Conservation (phyloP, 1,140 invertebrate species). For the Leptoteleia sp. region DNA sequence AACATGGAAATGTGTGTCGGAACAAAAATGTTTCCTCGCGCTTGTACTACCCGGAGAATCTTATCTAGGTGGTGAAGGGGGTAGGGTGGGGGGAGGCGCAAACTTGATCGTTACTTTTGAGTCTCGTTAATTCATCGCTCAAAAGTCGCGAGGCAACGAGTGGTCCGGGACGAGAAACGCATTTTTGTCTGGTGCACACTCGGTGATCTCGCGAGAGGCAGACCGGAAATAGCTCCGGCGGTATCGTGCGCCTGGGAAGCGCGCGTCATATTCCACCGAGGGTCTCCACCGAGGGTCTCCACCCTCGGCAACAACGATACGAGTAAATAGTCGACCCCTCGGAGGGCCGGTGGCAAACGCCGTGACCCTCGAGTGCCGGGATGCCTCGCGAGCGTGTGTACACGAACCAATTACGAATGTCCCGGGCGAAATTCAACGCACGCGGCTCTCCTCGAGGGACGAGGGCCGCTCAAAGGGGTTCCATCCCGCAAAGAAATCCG, state of each 20-base stretch:
- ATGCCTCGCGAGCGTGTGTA: slow-evolving; percentile 27
- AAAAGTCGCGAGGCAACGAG: background rate
- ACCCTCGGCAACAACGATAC: slow-evolving; percentile 33
- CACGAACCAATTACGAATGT: slow-evolving; percentile 49
- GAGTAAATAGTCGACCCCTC: slow-evolving; percentile 45
- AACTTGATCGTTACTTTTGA: too few relatives aligned
- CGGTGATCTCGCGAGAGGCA: slow-evolving; percentile 28
- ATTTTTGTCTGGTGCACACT: slow-evolving; percentile 13
- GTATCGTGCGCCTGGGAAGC: slow-evolving; percentile 10
- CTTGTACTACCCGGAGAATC: too few relatives aligned
- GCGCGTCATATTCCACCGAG: slow-evolving; percentile 22
- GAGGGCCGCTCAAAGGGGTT: slow-evolving; percentile 39
- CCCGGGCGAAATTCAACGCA: slow-evolving; percentile 34
- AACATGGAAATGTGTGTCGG: slow-evolving; percentile 15
- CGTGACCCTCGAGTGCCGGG: slow-evolving; percentile 39
- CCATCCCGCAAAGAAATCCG: slow-evolving; percentile 36
- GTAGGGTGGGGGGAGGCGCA: too few relatives aligned
- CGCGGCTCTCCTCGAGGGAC: slow-evolving; percentile 27
- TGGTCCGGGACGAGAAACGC: too few relatives aligned
- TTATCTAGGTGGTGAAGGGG: too few relatives aligned
- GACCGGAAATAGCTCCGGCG: slow-evolving; percentile 19
- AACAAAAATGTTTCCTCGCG: too few relatives aligned
- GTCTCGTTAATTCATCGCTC: too few relatives aligned
- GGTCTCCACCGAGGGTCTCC: slow-evolving; percentile 10
- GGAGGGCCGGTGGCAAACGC: slow-evolving; percentile 21